Evolutionary conservation across 2,888 invertebrate species (phyloP), one percentile per base, ranked within the genome.

Genomic region (Julus scanicus): DNA sequence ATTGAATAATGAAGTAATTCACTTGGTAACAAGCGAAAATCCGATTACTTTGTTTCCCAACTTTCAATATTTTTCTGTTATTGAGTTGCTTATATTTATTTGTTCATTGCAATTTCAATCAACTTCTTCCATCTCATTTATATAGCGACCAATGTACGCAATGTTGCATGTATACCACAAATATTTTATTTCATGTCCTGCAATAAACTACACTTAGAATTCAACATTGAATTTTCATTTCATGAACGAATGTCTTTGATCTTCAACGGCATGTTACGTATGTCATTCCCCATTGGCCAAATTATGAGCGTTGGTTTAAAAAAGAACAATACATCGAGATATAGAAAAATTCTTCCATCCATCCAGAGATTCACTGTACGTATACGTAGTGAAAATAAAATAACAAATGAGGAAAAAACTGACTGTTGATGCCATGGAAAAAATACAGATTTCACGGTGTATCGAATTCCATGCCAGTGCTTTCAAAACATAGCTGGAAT

Each of bases 381-480:
- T n/a, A n/a, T n/a, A n/a, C n/a, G n/a, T n/a, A 13, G 29, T 13
- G 37, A 4, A 80, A 29, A 44, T 29, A 80, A 80, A 80, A 80
- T 37, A 80, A 80, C 15, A 37, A 80, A 80, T 13, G 80, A 80
- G 11, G 37, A 80, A 37, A 80, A 80, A 80, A 80, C 80, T 80
- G 15, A 80, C 37, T 37, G 80, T 80, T 37, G 13, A 29, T 80
- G 37, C 80, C 80, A 80, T 80, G 37, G 63, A n/a, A 44, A 44
- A 63, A 20, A 63, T 63, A 63, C 1, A 63, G 20, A 63, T 63
- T 63, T 4, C 20, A 63, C 9, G 63, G 80, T 4, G 80, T 2
- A 80, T 80, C 80, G 80, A 37, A 80, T 80, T 80, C 37, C 80
- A 80, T 80, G 37, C 80, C 37, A 11, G 80, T 13, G n/a, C 63